Evolutionary conservation across 2,113 vertebrate species (phyloP).

Genomic region (Empidonax traillii): DNA sequence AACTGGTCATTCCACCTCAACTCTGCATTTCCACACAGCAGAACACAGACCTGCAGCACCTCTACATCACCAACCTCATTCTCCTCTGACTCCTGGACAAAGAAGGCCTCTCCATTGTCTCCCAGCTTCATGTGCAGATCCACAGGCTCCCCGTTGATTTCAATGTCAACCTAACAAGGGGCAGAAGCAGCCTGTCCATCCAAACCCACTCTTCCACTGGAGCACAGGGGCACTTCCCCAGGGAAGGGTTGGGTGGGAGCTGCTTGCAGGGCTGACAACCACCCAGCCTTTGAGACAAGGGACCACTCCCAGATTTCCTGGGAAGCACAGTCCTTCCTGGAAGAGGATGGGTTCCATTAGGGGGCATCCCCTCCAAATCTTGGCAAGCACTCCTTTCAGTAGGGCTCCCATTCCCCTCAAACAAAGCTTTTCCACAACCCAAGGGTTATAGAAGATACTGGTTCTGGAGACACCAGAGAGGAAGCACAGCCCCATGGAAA

Average conservation of each 20-base stretch:
- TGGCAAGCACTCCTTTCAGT: neutral
- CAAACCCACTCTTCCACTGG: neutral
- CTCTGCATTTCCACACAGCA: neutral
- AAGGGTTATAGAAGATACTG: neutral
- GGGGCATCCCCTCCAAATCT: neutral
- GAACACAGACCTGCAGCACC: constrained; percentile 41
- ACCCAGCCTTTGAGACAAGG: neutral
- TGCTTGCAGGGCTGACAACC: neutral
- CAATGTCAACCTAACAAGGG: constrained; percentile 87
- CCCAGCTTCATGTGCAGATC: constrained; percentile 95
- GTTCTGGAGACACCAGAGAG: neutral
- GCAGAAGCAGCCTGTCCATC: neutral
- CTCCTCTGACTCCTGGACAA: constrained; percentile 85
- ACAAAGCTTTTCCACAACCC: neutral
- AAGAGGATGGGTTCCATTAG: neutral
- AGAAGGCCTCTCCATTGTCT: constrained; percentile 95
- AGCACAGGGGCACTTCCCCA: neutral
- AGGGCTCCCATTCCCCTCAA: neutral
- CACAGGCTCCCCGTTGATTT: constrained; percentile 90
- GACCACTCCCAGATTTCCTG: neutral
- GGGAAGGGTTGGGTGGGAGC: neutral
- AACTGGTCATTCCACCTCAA: neutral
- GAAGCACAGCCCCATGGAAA: neutral
- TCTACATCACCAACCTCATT: constrained; percentile 71
- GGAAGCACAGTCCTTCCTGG: neutral